Evolutionary conservation across 2,113 vertebrate species (phyloP).

Genomic region (Terrapene triunguis): DNA sequence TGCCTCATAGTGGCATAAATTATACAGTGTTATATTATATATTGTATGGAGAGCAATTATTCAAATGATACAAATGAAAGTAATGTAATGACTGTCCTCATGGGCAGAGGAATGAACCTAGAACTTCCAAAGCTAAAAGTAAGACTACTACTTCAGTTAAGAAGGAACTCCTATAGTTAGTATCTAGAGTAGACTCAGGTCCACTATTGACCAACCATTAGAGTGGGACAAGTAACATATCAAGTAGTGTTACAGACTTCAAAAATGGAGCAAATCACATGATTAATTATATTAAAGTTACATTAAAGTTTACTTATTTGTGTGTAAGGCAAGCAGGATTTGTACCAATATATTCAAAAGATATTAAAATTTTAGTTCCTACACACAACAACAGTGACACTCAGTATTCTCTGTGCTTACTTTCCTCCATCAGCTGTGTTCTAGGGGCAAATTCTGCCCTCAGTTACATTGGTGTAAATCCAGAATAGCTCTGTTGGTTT

Average conservation of each 20-base stretch:
- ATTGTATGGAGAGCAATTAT: not conserved
- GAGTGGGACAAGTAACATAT: not conserved
- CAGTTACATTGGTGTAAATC: not conserved
- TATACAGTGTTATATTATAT: not conserved
- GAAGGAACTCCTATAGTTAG: slow-evolving; percentile 7
- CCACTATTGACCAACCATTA: not conserved
- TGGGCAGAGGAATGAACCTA: slow-evolving; percentile 3
- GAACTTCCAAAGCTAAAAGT: slow-evolving; percentile 22
- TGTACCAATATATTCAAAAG: not conserved
- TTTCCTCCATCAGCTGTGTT: not conserved
- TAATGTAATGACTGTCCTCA: not conserved
- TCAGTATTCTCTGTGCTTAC: not conserved
- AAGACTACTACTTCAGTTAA: not conserved
- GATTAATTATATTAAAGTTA: slow-evolving; percentile 27
- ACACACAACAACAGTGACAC: not conserved
- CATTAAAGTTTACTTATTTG: slow-evolving; percentile 38
- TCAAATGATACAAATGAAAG: slow-evolving; percentile 21
- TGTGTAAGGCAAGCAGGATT: slow-evolving; percentile 41
- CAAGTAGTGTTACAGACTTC: not conserved
- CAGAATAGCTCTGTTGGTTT: not conserved
- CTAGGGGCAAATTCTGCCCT: not conserved
- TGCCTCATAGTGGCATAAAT: slow-evolving; percentile 49
- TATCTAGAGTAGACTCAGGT: not conserved
- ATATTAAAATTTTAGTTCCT: not conserved
- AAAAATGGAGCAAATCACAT: slow-evolving; percentile 11